These are phyloP conservation scores for Portevinia maculata DNA, from an alignment of 2,888 invertebrate genomes.

Conservation along the genomic window DNA sequence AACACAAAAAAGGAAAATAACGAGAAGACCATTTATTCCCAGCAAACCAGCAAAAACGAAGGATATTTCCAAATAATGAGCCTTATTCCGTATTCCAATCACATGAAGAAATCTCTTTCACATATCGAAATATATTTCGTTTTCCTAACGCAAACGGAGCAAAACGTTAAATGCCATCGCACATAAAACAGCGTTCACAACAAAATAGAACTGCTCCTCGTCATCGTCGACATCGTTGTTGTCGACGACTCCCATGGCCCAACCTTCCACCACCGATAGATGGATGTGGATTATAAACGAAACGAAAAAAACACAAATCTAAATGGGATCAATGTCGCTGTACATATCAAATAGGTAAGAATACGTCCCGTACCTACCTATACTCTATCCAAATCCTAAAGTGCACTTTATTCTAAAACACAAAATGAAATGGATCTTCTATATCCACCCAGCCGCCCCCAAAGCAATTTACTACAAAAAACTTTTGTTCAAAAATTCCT, in stretches of 20 bases:
- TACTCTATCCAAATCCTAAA: conserved; percentile 58
- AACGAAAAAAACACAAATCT: conserved; percentile 52
- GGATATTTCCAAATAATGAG: conserved; percentile 75
- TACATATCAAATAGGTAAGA: conserved; percentile 73
- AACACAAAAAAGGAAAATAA: conserved; percentile 41
- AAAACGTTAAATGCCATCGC: conserved; percentile 74
- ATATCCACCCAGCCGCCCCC: conserved; percentile 1
- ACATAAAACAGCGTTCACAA: conserved; percentile 70
- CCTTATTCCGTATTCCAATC: conserved; percentile 74
- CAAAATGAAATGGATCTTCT: conserved; percentile 71
- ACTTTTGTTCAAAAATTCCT: conserved; percentile 52
- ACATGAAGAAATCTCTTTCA: conserved; percentile 74
- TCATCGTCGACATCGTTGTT: conserved; percentile 29
- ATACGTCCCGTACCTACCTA: conserved; percentile 33
- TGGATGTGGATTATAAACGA: conserved; percentile 67
- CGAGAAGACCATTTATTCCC: conserved; percentile 60
- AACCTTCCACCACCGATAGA: conserved; percentile 43
- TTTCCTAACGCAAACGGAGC: conserved; percentile 66
- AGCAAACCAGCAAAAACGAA: conserved; percentile 41
- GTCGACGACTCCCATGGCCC: conserved; percentile 20
- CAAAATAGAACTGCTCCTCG: conserved; percentile 66
- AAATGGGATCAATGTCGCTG: conserved; percentile 74
- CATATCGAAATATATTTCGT: conserved; percentile 67
- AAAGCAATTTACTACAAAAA: conserved; percentile 67
- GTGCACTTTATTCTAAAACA: conserved; percentile 74